Percentiles rank a stretch among this genome's conserved stretches.
Evolutionary conservation across 2,113 vertebrate species (phyloP).

Genomic region (Psittacus erithacus): DNA sequence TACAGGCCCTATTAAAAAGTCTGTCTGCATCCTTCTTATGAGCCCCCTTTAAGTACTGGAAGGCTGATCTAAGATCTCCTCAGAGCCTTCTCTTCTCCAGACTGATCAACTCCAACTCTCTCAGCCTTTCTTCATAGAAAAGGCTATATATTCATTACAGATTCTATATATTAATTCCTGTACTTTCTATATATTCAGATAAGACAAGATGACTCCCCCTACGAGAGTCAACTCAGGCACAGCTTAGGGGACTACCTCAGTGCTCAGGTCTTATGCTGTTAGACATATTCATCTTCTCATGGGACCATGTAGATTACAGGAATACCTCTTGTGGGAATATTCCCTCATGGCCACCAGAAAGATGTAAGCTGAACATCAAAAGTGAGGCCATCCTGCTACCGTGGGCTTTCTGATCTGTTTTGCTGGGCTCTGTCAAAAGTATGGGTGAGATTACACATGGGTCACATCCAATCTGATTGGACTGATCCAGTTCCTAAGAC

Average conservation of each 20-base stretch:
- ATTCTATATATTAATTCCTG: background rate
- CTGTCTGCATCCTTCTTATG: background rate
- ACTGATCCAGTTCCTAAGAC: background rate
- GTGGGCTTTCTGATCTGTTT: background rate
- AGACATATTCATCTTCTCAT: background rate
- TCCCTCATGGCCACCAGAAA: background rate
- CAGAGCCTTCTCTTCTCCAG: background rate
- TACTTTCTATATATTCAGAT: background rate
- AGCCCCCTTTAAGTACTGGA: background rate
- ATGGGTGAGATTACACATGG: background rate
- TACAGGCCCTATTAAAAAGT: background rate
- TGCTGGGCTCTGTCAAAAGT: background rate
- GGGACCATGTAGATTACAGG: background rate
- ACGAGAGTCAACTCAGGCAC: background rate
- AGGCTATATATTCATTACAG: background rate
- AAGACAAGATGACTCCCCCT: background rate
- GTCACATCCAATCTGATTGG: background rate
- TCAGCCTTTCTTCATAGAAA: background rate
- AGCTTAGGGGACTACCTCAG: background rate
- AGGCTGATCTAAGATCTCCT: background rate
- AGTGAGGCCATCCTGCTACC: background rate
- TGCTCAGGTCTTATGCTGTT: rapidly evolving
- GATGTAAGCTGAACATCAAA: background rate
- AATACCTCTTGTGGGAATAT: background rate
- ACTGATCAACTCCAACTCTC: background rate